Percentiles rank a stretch among this genome's conserved stretches.
These are phyloP conservation scores for Eueides isabella DNA, from an alignment of 1,140 invertebrate species.

Conservation along the genomic window DNA sequence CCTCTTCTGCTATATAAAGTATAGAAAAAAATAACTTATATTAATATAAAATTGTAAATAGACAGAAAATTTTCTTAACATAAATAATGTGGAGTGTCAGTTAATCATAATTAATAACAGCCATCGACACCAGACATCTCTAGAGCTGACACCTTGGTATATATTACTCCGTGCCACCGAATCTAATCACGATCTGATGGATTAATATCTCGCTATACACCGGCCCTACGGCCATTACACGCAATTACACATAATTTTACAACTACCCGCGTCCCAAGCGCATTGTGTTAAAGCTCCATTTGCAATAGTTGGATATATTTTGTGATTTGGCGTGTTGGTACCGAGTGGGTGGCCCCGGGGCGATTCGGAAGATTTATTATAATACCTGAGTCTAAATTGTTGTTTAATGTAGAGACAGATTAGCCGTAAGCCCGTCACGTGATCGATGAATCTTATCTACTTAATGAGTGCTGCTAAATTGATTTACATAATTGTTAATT, in stretches of 20 bases:
- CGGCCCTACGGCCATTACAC: constrained; percentile 62
- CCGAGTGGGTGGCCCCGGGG: constrained; percentile 60
- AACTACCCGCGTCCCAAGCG: constrained; percentile 33
- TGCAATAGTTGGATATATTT: constrained; percentile 10
- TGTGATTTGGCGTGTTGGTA: constrained; percentile 31
- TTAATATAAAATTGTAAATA: too few species aligned
- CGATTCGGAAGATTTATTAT: constrained; percentile 69
- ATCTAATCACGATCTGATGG: constrained; percentile 79
- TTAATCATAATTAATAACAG: constrained; percentile 3
- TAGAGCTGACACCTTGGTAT: constrained; percentile 69
- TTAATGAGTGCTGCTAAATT: constrained; percentile 41
- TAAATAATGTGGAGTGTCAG: background rate
- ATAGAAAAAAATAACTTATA: too few species aligned
- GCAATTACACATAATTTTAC: constrained; percentile 56
- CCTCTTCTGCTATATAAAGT: too few species aligned
- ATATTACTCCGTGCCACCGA: constrained; percentile 78
- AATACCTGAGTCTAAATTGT: constrained; percentile 71
- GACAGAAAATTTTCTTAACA: background rate
- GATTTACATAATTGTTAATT: constrained; percentile 32
- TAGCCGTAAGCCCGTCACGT: constrained; percentile 39
- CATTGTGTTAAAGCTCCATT: constrained; percentile 37
- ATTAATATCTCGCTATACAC: constrained; percentile 72
- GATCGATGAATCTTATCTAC: constrained; percentile 41
- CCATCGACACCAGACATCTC: constrained; percentile 38
- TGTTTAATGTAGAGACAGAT: constrained; percentile 66